Base-by-base conservation (phyloP, 2,888 invertebrate genomes). In the Amphipoea oculea region DNA sequence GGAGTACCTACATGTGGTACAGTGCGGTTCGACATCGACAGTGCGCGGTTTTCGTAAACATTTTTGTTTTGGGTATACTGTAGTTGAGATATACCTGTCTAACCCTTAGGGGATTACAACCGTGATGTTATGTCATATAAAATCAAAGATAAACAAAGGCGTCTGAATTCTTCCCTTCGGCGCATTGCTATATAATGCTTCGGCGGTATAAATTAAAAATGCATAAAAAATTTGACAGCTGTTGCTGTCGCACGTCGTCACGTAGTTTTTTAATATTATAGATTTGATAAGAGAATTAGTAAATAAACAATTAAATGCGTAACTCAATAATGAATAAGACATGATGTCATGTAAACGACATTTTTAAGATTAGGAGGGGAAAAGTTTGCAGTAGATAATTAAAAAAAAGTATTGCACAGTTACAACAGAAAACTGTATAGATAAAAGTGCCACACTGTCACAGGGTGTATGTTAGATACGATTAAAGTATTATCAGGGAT, bases 401-500 rank as follows among this genome's bases (percentile, higher is more conserved):
- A 45, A 9, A 11, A 48, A 36, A 36, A 17, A 6, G 11, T 9
- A 51, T 29, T 36, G 1, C n/a, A 6, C 36, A 23, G 14, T 57
- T 60, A 29, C 48, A 23, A 81, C 42, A 14, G 48, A n/a, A 51
- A 45, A 45, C 54, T 45, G 2, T 2, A 17, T 5, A 65, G 42
- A 36, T n/a, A 57, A 79, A 66, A 20, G 48, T 57, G 17, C 12
- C 29, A 51, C 73, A 36, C 20, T 54, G 51, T 62, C 36, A 51
- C 36, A 62, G 11, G 12, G 2, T 40, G 17, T 36, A 17, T 14
- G n/a, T 48, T n/a, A 63, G n/a, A 73, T 54, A 20, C 62, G 36
- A 79, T 76, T 79, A 75, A 17, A 76, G 54, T 82, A 79, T 54
- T 75, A 79, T 40, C 62, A 40, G 36, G 54, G 54, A 63, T 79